These are phyloP conservation scores for Sebastiscus tertius DNA, from an alignment of 2,797 vertebrate genomes.

Conservation along the genomic window DNA sequence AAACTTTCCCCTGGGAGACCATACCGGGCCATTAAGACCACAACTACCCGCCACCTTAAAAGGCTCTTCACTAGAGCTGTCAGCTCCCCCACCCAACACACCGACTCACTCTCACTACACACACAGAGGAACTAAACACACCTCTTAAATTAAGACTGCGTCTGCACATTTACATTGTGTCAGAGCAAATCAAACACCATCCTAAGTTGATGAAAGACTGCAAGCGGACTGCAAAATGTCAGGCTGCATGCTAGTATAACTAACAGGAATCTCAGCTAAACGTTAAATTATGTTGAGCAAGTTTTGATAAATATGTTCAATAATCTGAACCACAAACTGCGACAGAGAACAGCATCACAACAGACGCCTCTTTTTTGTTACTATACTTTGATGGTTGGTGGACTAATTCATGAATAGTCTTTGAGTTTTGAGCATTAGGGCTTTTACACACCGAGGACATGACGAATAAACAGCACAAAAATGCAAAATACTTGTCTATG, in stretches of 20 bases:
- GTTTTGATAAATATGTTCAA: neutral
- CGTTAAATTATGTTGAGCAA: neutral
- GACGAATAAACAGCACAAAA: too few relatives aligned
- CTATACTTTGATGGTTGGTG: too few relatives aligned
- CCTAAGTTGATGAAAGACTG: slow-evolving; percentile 31
- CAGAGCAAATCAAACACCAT: slow-evolving; percentile 22
- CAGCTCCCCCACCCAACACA: neutral
- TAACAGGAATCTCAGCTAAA: slow-evolving; percentile 5
- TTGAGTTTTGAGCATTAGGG: neutral
- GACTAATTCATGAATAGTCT: neutral
- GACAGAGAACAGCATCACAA: neutral
- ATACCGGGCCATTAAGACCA: slow-evolving; percentile 38
- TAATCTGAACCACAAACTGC: neutral
- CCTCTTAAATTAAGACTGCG: slow-evolving; percentile 1
- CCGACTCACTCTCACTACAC: neutral
- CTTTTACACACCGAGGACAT: too few relatives aligned
- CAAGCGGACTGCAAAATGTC: slow-evolving; percentile 21
- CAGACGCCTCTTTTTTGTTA: neutral
- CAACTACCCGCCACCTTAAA: slow-evolving; percentile 38
- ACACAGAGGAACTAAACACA: neutral
- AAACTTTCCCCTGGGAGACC: slow-evolving; percentile 40
- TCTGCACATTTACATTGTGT: slow-evolving; percentile 22
- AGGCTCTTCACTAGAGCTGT: slow-evolving; percentile 29
- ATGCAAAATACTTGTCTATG: too few relatives aligned
- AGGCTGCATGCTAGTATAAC: slow-evolving; percentile 1